Percentiles rank a stretch among this genome's conserved stretches.
phyloP scores from a whole-genome alignment of 2,888 invertebrate species.

The Gibbula magus region DNA sequence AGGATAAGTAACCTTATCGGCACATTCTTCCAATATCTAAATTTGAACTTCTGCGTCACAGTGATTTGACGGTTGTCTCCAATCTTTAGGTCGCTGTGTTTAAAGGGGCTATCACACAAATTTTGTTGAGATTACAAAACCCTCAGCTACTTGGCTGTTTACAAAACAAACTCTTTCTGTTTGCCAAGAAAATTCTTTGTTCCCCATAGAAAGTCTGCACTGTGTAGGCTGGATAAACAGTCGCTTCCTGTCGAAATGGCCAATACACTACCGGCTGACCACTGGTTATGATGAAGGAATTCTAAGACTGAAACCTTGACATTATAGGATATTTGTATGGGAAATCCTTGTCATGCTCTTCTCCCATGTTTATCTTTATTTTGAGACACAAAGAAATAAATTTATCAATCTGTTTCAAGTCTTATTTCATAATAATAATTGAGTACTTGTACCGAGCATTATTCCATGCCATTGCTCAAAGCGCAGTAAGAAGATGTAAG shows the following conservation, averaged over 20 bases:
- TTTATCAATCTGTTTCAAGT: too few relatives aligned
- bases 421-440: too few relatives aligned
- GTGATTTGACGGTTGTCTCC: conserved; percentile 1
- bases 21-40: conserved; percentile 3
- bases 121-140: conserved; percentile 14
- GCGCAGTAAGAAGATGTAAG: too few relatives aligned
- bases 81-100: background rate
- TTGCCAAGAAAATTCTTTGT: background rate
- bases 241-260: background rate
- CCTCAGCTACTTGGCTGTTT: background rate
- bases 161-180: background rate
- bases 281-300: conserved; percentile 1
- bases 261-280: background rate
- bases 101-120: background rate
- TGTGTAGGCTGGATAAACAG: background rate
- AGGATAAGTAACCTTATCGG: background rate
- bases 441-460: too few relatives aligned
- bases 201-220: background rate
- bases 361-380: too few relatives aligned
- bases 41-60: background rate
- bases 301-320: too few relatives aligned
- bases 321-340: too few relatives aligned
- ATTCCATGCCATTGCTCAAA: too few relatives aligned
- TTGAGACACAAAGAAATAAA: too few relatives aligned
- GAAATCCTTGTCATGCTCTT: too few relatives aligned